These are phyloP conservation scores for Drosophila sordidapex DNA, from an alignment of 2,888 invertebrate species.

Conservation along the genomic window DNA sequence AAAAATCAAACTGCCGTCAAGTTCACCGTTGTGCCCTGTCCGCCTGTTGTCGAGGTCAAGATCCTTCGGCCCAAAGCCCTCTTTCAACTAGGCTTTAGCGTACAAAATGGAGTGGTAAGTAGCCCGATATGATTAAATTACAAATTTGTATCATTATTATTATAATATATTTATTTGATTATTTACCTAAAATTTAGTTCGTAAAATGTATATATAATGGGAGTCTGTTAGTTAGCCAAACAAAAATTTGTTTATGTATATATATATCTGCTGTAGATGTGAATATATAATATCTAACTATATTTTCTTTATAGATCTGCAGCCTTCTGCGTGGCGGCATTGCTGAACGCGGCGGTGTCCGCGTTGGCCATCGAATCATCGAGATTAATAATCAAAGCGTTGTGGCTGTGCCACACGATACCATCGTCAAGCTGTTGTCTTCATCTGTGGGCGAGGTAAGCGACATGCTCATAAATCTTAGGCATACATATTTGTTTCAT, in stretches of 20 bases:
- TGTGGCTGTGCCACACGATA: constrained; percentile 99
- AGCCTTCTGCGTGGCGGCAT: constrained; percentile 98
- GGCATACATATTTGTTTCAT: not conserved
- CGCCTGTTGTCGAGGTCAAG: constrained; percentile 99
- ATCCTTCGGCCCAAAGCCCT: constrained; percentile 99
- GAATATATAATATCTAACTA: not conserved
- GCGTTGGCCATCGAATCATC: constrained; percentile 99
- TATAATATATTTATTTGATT: too few species aligned
- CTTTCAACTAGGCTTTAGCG: constrained; percentile 99
- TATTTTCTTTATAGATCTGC: constrained; percentile 90
- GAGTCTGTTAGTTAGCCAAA: not conserved
- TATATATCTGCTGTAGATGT: not conserved
- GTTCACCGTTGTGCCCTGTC: constrained; percentile 99
- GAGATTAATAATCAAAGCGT: constrained; percentile 99
- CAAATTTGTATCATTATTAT: not conserved
- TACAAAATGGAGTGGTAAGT: constrained; percentile 99
- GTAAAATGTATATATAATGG: not conserved
- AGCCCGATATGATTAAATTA: not conserved
- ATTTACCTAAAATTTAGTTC: too few species aligned
- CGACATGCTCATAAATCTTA: not conserved
- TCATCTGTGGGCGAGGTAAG: constrained; percentile 99
- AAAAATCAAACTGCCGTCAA: constrained; percentile 99
- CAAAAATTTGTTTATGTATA: not conserved
- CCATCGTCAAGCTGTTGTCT: constrained; percentile 99
- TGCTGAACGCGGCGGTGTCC: constrained; percentile 98